Evolutionary conservation across 30 jellyfish, hydroid and myxozoan genomes (phyloP), one percentile per base, ranked within the genome.

Genomic region (Catostylus mosaicus): DNA sequence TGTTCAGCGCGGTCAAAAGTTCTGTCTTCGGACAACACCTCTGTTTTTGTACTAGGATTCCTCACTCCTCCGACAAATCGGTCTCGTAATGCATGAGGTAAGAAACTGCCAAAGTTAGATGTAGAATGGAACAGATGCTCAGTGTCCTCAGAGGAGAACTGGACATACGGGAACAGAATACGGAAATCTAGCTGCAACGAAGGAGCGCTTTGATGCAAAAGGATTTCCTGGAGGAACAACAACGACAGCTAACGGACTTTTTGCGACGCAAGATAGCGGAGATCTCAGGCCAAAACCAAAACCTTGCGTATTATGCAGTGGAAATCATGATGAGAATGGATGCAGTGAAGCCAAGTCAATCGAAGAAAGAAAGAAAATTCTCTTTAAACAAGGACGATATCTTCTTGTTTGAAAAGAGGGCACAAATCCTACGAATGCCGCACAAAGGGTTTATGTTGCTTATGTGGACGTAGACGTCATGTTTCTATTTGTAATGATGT

Each of bases 21-120:
- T 43, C 78, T 40, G 73, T 43, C 84, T 23, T 35, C 78, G 20
- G 84, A 72, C 84, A 72, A 43, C 84, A 72, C 20, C 84, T 72
- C n/a, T 72, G 84, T 72, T 72, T 72, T 72, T 43, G 75, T 67
- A 67, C 68, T 67, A 67, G 80, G 68, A 19, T 67, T 60, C 36
- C 80, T 16, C 10, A 67, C 80, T 67, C 12, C 66, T 67, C 66
- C 80, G 22, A 67, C 66, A 67, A 22, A 67, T 24, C 24, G 80
- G 36, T 22, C 66, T 32, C 67, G 24, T 67, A 67, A 32, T 7
- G 66, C 80, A 67, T 67, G 80, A 60, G 73, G 73, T 30, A 67
- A 31, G 14, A 67, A 67, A 32, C 22, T 27, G 31, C 80, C 80
- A 67, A 67, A 67, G 65, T 12, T 26, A 29, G 24, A 1, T 70